These are phyloP conservation scores for Leguminivora glycinivorella DNA, from an alignment of 1,140 invertebrate species.

Conservation along the genomic window DNA sequence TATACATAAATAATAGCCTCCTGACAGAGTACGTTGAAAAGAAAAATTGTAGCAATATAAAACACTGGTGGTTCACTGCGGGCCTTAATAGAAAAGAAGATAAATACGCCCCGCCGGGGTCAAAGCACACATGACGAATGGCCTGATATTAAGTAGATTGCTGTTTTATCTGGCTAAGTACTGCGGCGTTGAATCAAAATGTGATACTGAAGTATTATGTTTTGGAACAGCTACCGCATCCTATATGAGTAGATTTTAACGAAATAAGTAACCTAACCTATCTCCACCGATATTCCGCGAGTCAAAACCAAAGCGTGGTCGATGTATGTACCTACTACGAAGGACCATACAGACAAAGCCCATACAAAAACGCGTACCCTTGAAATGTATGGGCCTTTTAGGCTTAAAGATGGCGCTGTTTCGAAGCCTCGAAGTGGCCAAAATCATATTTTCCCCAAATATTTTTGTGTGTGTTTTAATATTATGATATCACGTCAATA, in stretches of 20 bases:
- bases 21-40: slow-evolving; percentile 25
- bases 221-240: background rate
- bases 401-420: too few species aligned
- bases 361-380: too few species aligned
- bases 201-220: slow-evolving; percentile 8
- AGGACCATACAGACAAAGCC: too few species aligned
- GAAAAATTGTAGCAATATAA: slow-evolving; percentile 31
- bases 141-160: slow-evolving; percentile 25
- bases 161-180: slow-evolving; percentile 18
- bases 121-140: slow-evolving; percentile 31
- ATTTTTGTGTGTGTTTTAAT: too few species aligned
- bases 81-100: slow-evolving; percentile 32
- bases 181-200: slow-evolving; percentile 24
- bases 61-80: slow-evolving; percentile 22
- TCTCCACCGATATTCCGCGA: too few species aligned
- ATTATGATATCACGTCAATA: too few species aligned
- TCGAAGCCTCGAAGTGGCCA: too few species aligned
- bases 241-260: background rate
- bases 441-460: too few species aligned
- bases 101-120: slow-evolving; percentile 18
- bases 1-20: slow-evolving; percentile 10
- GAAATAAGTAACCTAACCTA: too few species aligned
- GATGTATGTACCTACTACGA: too few species aligned
- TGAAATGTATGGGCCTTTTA: too few species aligned
- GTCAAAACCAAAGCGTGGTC: too few species aligned